phyloP scores from a whole-genome alignment of 2,113 vertebrate species.

The Eulemur macaco region DNA sequence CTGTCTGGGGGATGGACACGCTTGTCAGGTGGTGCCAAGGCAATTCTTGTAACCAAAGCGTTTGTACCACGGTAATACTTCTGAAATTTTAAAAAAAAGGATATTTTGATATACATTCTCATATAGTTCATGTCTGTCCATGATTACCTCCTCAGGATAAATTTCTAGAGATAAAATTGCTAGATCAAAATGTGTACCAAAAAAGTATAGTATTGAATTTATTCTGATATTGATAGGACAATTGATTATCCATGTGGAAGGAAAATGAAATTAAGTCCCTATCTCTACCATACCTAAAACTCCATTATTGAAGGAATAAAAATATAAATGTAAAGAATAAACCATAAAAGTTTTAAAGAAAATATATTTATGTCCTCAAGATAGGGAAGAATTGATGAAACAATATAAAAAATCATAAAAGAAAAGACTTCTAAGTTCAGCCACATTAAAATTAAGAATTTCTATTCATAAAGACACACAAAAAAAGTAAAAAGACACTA shows the following conservation, averaged over 20 bases:
- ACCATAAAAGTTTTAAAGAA: not conserved
- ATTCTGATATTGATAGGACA: not conserved
- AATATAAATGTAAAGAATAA: not conserved
- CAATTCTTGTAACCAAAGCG: too few relatives aligned
- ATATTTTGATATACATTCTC: too few relatives aligned
- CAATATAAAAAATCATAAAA: not conserved
- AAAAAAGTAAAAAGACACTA: not conserved
- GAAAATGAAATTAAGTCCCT: not conserved
- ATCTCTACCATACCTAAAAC: not conserved
- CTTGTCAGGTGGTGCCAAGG: too few relatives aligned
- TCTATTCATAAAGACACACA: not conserved
- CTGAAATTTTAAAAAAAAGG: too few relatives aligned
- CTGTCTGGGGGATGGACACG: too few relatives aligned
- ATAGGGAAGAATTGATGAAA: not conserved
- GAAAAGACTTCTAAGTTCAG: not conserved
- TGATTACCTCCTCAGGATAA: too few relatives aligned
- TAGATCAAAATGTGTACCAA: too few relatives aligned
- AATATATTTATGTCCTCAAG: not conserved
- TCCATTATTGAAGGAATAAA: not conserved
- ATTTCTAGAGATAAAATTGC: too few relatives aligned
- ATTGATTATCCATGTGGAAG: not conserved
- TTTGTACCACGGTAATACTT: too few relatives aligned
- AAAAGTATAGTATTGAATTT: not conserved
- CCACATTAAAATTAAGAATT: conserved; percentile 6
- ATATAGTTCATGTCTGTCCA: too few relatives aligned